Percentiles rank a stretch among this genome's conserved stretches.
These are phyloP conservation scores for Phaetusa simplex DNA, from an alignment of 2,113 vertebrate genomes.

Conservation along the genomic window DNA sequence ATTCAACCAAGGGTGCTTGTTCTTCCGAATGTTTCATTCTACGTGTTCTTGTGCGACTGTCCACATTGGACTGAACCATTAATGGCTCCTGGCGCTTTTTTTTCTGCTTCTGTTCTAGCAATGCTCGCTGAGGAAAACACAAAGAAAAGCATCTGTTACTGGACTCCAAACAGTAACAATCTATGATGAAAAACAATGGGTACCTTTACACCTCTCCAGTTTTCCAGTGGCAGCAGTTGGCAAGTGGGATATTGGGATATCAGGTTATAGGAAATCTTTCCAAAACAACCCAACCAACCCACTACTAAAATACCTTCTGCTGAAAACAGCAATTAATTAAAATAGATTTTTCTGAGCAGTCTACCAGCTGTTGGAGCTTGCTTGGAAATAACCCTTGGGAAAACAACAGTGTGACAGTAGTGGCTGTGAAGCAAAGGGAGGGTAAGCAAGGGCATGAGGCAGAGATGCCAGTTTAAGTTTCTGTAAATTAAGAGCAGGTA, in stretches of 20 bases:
- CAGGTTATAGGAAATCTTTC: background rate
- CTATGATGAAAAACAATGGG: background rate
- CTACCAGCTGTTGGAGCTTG: conserved; percentile 26
- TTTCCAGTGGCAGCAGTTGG: background rate
- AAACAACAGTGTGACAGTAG: background rate
- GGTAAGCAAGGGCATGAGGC: background rate
- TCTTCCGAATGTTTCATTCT: conserved; percentile 92
- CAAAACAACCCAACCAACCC: background rate
- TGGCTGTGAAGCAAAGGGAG: conserved; percentile 7
- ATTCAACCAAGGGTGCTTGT: conserved; percentile 95
- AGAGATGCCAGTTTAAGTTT: background rate
- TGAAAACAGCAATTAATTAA: conserved; percentile 23
- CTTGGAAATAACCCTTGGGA: conserved; percentile 15
- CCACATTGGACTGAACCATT: conserved; percentile 97
- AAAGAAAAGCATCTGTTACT: background rate
- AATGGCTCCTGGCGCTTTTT: conserved; percentile 98
- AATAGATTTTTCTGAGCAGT: conserved; percentile 12
- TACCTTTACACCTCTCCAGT: background rate
- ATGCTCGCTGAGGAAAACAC: conserved; percentile 79
- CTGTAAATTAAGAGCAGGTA: conserved; percentile 31
- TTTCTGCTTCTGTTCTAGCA: conserved; percentile 97
- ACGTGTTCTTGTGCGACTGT: conserved; percentile 86
- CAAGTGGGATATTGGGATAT: background rate
- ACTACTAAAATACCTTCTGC: conserved; percentile 16
- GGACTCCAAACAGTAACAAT: background rate